These are phyloP conservation scores for Caradrina kadenii DNA, from an alignment of 2,888 invertebrate species.

Conservation along the genomic window DNA sequence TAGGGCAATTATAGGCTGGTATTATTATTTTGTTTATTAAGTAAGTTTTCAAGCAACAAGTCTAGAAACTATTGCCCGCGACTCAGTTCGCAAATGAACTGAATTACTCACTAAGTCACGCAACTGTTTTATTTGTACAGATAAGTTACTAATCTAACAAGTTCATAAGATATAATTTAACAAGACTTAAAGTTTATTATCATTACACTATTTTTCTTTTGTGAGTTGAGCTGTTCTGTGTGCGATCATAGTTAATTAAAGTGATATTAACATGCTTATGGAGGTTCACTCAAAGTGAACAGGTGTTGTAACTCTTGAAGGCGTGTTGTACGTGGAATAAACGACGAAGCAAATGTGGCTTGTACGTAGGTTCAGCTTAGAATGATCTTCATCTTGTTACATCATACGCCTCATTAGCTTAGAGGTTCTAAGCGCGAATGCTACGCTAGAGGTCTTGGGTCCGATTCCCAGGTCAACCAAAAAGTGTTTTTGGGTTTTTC, in stretches of 20 bases:
- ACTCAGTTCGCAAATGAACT: not conserved
- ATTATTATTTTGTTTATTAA: no score
- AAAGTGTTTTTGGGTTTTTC: no score
- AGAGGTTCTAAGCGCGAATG: no score
- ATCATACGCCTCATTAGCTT: not conserved
- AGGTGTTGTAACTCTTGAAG: constrained; percentile 34
- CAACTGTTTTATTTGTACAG: not conserved
- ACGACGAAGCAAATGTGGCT: constrained; percentile 6
- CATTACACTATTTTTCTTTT: not conserved
- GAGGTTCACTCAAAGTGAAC: constrained; percentile 14
- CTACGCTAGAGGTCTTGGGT: no score
- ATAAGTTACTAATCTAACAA: not conserved
- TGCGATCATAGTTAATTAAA: constrained; percentile 26
- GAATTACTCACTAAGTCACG: constrained; percentile 1
- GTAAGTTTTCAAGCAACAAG: no score
- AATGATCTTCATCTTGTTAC: not conserved
- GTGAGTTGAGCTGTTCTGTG: not conserved
- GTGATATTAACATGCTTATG: constrained; percentile 25
- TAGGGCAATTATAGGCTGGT: no score
- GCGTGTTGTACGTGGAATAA: constrained; percentile 42
- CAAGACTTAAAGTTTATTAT: not conserved
- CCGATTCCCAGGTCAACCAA: no score
- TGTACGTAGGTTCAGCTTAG: constrained; percentile 5
- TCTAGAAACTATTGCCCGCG: not conserved
- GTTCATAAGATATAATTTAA: not conserved